phyloP scores from a whole-genome alignment of 2,888 invertebrate genomes.

The Morpho helenor region DNA sequence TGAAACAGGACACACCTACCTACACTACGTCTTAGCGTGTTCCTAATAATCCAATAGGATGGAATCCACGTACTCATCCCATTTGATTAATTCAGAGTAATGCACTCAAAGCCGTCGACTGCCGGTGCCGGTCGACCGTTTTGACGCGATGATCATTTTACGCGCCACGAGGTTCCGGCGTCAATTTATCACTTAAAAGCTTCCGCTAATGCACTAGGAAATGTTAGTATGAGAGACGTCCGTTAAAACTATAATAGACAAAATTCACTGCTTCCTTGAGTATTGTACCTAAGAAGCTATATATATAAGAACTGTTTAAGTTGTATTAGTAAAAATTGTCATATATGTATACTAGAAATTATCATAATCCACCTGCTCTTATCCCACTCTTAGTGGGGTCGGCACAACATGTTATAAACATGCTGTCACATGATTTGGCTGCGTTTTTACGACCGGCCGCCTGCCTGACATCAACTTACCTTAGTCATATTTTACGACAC shows the following conservation, averaged over 20 bases:
- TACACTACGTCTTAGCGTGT: slow-evolving; percentile 28
- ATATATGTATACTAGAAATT: too few species aligned
- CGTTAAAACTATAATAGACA: not conserved
- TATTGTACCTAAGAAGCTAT: too few species aligned
- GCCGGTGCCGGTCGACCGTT: slow-evolving; percentile 44
- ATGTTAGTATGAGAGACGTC: slow-evolving; percentile 23
- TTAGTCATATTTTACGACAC: too few species aligned
- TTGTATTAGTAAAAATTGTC: too few species aligned
- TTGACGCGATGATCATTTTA: slow-evolving; percentile 67
- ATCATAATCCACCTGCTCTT: too few species aligned
- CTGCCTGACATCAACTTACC: too few species aligned
- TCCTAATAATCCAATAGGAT: slow-evolving; percentile 25
- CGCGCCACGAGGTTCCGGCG: slow-evolving; percentile 70
- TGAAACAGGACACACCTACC: slow-evolving; percentile 36
- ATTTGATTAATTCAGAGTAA: slow-evolving; percentile 42
- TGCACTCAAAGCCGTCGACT: slow-evolving; percentile 44
- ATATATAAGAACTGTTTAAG: too few species aligned
- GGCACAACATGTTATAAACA: too few species aligned
- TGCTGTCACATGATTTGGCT: too few species aligned
- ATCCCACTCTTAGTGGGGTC: too few species aligned
- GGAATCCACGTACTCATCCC: slow-evolving; percentile 19
- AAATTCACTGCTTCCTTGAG: too few species aligned
- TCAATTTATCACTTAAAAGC: slow-evolving; percentile 76
- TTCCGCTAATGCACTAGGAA: slow-evolving; percentile 59
- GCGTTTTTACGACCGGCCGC: too few species aligned